These are phyloP conservation scores for Crocodylus rhombifer DNA, from an alignment of 2,797 vertebrate genomes.

Conservation along the genomic window DNA sequence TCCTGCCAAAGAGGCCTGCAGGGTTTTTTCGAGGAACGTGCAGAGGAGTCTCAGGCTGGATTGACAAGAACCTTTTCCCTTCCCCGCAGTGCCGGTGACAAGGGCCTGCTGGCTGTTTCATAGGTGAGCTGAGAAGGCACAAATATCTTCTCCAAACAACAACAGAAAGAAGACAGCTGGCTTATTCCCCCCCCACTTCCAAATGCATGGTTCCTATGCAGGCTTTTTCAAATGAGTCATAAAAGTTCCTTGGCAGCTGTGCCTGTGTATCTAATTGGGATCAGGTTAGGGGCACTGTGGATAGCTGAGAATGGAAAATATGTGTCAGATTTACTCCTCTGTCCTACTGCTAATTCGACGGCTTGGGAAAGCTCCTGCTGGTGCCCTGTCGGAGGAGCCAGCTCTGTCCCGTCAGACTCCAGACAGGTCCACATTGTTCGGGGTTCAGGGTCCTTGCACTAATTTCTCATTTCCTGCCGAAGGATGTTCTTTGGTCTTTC, in stretches of 20 bases:
- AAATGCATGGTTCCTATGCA: neutral
- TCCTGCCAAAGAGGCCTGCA: neutral
- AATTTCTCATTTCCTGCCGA: neutral
- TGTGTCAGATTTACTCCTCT: constrained; percentile 59
- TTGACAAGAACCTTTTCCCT: constrained; percentile 9
- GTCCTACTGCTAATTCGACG: constrained; percentile 18
- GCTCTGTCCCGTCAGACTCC: neutral
- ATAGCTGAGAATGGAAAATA: constrained; percentile 73
- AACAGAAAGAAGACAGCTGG: constrained; percentile 68
- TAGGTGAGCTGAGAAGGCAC: constrained; percentile 66
- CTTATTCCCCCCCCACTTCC: neutral
- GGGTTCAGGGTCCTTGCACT: neutral
- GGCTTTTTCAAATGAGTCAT: constrained; percentile 72
- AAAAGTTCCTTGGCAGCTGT: constrained; percentile 66
- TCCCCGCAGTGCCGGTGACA: neutral
- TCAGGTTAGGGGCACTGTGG: constrained; percentile 74
- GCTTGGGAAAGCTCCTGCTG: constrained; percentile 18
- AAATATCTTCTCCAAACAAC: constrained; percentile 62
- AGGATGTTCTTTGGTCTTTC: neutral
- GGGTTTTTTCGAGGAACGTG: neutral
- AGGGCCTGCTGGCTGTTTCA: constrained; percentile 24
- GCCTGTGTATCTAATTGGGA: constrained; percentile 67
- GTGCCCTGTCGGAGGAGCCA: neutral
- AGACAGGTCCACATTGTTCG: fast-evolving
- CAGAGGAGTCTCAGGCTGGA: neutral